phyloP scores from a whole-genome alignment of 2,113 vertebrate genomes.

The Greenwoodochromis staneri region DNA sequence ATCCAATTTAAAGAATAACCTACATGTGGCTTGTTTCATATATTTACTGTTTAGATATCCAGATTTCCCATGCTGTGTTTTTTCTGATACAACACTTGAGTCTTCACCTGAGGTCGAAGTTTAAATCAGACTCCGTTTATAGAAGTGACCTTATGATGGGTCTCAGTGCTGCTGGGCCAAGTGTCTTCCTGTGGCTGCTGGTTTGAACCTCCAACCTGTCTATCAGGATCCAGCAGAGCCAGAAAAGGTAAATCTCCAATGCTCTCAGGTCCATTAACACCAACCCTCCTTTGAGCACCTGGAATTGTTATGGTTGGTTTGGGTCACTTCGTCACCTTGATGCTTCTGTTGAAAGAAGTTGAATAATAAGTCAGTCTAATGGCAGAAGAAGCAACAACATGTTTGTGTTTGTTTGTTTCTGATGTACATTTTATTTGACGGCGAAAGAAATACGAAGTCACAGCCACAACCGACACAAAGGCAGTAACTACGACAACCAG shows the following conservation, averaged over 20 bases:
- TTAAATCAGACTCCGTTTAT: background rate
- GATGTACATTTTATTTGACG: background rate
- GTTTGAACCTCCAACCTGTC: rapidly evolving
- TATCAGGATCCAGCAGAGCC: background rate
- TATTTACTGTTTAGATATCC: background rate
- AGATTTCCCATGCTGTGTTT: rapidly evolving
- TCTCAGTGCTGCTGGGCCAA: background rate
- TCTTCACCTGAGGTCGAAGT: background rate
- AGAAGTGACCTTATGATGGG: background rate
- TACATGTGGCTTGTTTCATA: background rate
- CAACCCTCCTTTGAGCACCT: background rate
- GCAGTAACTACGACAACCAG: background rate
- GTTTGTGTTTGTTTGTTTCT: background rate
- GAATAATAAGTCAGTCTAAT: background rate
- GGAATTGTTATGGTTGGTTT: background rate
- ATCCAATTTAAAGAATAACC: rapidly evolving
- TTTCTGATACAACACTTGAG: background rate
- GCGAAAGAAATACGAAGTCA: rapidly evolving
- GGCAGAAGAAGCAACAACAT: background rate
- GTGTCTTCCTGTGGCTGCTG: background rate
- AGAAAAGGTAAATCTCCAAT: rapidly evolving
- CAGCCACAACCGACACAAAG: background rate
- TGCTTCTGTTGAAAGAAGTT: background rate
- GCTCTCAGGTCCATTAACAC: background rate
- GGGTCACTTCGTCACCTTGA: background rate